phyloP scores from a whole-genome alignment of 2,797 vertebrate genomes.

The Arrhamphus sclerolepis region DNA sequence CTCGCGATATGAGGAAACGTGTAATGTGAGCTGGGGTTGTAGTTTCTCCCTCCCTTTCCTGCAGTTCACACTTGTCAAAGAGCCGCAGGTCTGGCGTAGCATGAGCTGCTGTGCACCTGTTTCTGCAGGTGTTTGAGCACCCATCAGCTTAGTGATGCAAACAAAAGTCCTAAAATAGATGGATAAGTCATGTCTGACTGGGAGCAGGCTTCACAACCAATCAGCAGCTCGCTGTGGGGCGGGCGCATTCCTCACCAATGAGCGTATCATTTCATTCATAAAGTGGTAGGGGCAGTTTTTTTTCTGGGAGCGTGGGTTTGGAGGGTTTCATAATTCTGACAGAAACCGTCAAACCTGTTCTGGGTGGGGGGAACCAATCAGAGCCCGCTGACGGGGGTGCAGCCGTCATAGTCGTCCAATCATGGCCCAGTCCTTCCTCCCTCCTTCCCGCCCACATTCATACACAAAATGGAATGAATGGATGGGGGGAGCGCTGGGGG shows the following conservation, averaged over 20 bases:
- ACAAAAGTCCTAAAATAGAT: slow-evolving; percentile 53
- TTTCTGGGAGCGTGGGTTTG: slow-evolving; percentile 74
- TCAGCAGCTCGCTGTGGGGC: slow-evolving; percentile 49
- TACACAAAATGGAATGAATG: slow-evolving; percentile 76
- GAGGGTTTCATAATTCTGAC: slow-evolving; percentile 80
- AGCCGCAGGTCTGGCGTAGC: background rate
- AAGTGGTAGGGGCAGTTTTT: slow-evolving; percentile 79
- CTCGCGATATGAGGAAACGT: slow-evolving; percentile 70
- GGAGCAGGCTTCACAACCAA: slow-evolving; percentile 53
- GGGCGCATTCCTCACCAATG: slow-evolving; percentile 71
- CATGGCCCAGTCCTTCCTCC: slow-evolving; percentile 46
- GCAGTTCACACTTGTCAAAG: background rate
- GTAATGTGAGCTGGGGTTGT: slow-evolving; percentile 68
- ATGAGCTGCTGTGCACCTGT: background rate
- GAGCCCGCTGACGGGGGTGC: slow-evolving; percentile 50
- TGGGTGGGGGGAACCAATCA: slow-evolving; percentile 51
- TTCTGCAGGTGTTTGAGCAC: background rate
- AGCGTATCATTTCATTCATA: slow-evolving; percentile 81
- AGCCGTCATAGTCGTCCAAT: slow-evolving; percentile 75
- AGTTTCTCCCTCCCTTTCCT: slow-evolving; percentile 49
- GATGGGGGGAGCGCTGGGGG: slow-evolving; percentile 23
- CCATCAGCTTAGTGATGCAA: slow-evolving; percentile 43
- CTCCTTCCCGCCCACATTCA: slow-evolving; percentile 58
- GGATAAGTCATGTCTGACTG: slow-evolving; percentile 69
- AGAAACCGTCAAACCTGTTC: slow-evolving; percentile 80